Evolutionary conservation across 2,888 invertebrate species (phyloP).

Genomic region (Acanthacorydalis orientalis): DNA sequence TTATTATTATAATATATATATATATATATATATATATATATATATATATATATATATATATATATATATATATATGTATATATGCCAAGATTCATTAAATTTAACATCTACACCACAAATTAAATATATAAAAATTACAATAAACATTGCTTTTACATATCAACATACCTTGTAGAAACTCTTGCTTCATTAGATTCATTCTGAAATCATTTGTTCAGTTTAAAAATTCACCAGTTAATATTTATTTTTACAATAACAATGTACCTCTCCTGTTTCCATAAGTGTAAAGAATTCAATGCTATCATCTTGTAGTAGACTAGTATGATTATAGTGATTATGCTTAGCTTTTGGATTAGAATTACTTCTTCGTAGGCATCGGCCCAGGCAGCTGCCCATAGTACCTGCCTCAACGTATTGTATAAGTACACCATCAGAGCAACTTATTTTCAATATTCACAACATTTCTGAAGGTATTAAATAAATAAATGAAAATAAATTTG

Average conservation of each 20-base stretch:
- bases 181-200: not conserved
- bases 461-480: too few species aligned
- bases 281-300: conserved; percentile 6
- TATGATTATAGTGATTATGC: not conserved
- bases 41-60: too few species aligned
- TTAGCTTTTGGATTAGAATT: conserved; percentile 8
- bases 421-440: not conserved
- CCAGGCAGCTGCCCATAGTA: conserved; percentile 31
- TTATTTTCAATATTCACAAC: too few species aligned
- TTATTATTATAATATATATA: too few species aligned
- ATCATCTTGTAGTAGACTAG: conserved; percentile 3
- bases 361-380: conserved; percentile 26
- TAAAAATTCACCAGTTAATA: too few species aligned
- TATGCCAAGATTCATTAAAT: too few species aligned
- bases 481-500: too few species aligned
- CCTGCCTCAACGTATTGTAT: not conserved
- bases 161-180: not conserved
- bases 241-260: not conserved
- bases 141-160: not conserved
- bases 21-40: too few species aligned
- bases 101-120: not conserved
- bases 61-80: too few species aligned
- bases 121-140: not conserved
- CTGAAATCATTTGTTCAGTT: too few species aligned
- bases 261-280: not conserved